Conservation (phyloP, 2,113 vertebrate species). For the Neodon shergylaensis region DNA sequence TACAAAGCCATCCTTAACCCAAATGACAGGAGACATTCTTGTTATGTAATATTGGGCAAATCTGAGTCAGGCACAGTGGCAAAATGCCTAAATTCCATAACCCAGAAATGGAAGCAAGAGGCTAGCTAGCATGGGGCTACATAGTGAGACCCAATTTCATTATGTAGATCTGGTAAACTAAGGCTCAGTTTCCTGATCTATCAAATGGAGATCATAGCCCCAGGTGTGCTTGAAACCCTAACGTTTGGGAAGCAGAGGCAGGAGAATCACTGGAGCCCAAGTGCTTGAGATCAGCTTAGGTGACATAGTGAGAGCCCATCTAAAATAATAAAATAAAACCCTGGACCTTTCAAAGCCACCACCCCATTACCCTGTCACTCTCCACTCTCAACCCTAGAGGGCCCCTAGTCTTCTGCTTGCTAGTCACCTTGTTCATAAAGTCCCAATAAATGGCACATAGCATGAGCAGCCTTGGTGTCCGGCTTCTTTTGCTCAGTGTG, state of each 20-base stretch:
- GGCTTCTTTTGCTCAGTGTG: not conserved
- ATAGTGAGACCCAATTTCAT: not conserved
- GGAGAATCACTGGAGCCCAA: not conserved
- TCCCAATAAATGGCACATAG: not conserved
- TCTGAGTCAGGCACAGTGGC: not conserved
- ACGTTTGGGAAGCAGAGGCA: not conserved
- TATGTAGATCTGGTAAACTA: not conserved
- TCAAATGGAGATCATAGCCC: conserved; percentile 2
- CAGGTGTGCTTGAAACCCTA: not conserved
- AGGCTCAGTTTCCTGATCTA: not conserved
- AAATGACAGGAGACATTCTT: not conserved
- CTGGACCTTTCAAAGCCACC: not conserved
- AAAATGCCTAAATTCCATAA: not conserved
- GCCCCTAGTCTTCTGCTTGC: not conserved
- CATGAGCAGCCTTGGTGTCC: not conserved
- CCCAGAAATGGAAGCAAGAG: not conserved
- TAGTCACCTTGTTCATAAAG: not conserved
- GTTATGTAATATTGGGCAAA: not conserved
- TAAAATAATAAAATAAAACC: not conserved
- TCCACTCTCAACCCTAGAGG: not conserved
- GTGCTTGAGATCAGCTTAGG: not conserved
- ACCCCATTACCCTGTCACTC: not conserved
- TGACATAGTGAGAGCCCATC: not conserved
- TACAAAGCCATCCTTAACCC: not conserved
- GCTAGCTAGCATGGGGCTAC: not conserved